Conservation (phyloP, 2,113 vertebrate species). For the Ornithorhynchus anatinus region DNA sequence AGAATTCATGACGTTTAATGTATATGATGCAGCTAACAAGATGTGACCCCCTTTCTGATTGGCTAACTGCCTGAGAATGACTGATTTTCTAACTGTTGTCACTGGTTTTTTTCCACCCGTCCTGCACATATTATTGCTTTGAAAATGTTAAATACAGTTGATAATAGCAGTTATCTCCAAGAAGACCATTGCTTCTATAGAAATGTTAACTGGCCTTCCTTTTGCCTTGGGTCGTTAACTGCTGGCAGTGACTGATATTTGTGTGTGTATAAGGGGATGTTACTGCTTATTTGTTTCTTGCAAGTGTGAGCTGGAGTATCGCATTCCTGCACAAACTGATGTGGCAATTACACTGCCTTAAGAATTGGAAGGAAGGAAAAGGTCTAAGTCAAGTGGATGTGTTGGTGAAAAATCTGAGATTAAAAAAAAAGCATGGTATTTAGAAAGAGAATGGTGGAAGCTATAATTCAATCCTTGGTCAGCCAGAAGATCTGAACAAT, state of each 20-base stretch:
- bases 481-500: slow-evolving; percentile 1
- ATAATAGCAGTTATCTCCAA: neutral
- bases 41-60: slow-evolving; percentile 76
- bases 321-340: neutral
- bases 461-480: neutral
- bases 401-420: neutral
- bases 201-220: slow-evolving; percentile 14
- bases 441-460: neutral
- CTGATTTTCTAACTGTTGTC: slow-evolving; percentile 37
- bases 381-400: neutral
- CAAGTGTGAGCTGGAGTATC: slow-evolving; percentile 17
- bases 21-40: slow-evolving; percentile 67
- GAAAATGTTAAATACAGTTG: slow-evolving; percentile 8
- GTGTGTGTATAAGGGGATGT: neutral
- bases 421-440: neutral
- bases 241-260: neutral
- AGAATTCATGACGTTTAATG: slow-evolving; percentile 66
- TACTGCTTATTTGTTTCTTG: slow-evolving; percentile 8
- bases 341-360: slow-evolving; percentile 9
- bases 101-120: slow-evolving; percentile 28
- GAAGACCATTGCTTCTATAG: slow-evolving; percentile 11
- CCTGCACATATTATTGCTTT: slow-evolving; percentile 17
- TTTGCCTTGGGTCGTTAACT: slow-evolving; percentile 21
- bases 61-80: slow-evolving; percentile 46
- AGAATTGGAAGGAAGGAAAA: neutral